Base-by-base conservation (phyloP, 2,888 invertebrate species). In the Charanyca ferruginea region DNA sequence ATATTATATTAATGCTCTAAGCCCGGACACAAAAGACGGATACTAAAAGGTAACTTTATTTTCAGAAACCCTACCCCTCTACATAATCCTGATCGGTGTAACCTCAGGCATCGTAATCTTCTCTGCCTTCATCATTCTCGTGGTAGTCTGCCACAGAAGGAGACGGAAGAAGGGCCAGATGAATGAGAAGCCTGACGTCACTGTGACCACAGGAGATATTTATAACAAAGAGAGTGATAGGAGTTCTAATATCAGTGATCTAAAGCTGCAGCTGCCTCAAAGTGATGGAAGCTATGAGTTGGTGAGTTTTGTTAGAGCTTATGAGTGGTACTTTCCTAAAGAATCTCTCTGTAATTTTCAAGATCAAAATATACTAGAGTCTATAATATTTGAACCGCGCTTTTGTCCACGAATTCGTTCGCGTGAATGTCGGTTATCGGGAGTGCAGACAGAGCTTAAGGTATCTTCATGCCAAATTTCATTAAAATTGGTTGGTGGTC, bases 211-310 rank as follows among this genome's bases (percentile, higher is more conserved):
- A 1, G 87, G 92, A 7, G 95, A 95, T 66, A 88, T 91, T 85
- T 97, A 97, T 78, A 94, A 97, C 77, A 94, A 97, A 79, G 97
- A 98, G 88, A 98, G 98, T 67, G 98, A 99, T 89, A 96, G 98
- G 73, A 98, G 98, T 85, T 98, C 98, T 38, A 98, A 98, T 91
- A 98, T 98, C 82, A 98, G 98, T 79, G 98, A 98, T 91, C 95
- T 98, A 88, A 99, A 99, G 93, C 96, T 98, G 76, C 98, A 98
- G 90, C 96, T 98, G 72, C 96, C 98, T 44, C 98, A 98, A 18
- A 97, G 97, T 63, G 97, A 97, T 65, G 97, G 97, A 32, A 97
- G 97, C 79, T 98, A 97, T 90, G 98, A 98, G 85, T 95, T 96
- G 96, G 97, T 97, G 82, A 96, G 96, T 90, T 85, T 41, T n/a